Evolutionary conservation across 2,797 vertebrate genomes (phyloP), one percentile per base, ranked within the genome.

Genomic region (Harpagifer antarcticus): DNA sequence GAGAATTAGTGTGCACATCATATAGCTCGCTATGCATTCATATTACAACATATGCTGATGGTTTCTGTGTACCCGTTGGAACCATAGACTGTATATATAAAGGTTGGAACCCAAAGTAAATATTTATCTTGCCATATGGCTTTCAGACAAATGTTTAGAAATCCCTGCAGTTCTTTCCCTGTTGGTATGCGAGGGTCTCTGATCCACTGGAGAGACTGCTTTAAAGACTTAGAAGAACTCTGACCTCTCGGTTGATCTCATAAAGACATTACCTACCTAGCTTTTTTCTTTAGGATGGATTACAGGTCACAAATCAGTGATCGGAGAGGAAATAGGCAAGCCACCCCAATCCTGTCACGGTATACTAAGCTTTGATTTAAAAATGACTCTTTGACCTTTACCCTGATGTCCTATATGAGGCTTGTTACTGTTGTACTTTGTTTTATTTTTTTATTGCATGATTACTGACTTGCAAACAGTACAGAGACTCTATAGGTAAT

Each of bases 241-340:
- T 77, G 69, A 86, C 68, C 85, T 76, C 63, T 44, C 16, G 17
- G 54, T 31, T 87, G 62, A 91, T 80, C 85, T 77, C 27, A 70
- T 91, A 86, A 93, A 87, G 71, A 27, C 86, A 81, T 88, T 86
- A 84, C 59, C 73, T 74, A 63, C 58, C 79, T 50, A 54, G 66
- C 72, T 49, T 43, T 58, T 54, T 78, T 79, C 72, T 70, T 84
- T 57, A 79, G 75, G 71, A 55, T 83, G 86, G 87, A 85, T 91
- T 88, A 88, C 61, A 77, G 74, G 61, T 78, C 74, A 70, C 53
- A 78, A 57, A 74, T 60, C 43, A 31, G 68, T 52, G 67, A 72
- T 17, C 0, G 78, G 81, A 37, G 33, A 37, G 33, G 33, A 37
- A 9, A 8, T 37, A 37, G 6, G 6, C 33, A 9, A 37, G 33